Base-by-base conservation (phyloP, 2,888 invertebrate species). In the Caenorhabditis sp. region DNA sequence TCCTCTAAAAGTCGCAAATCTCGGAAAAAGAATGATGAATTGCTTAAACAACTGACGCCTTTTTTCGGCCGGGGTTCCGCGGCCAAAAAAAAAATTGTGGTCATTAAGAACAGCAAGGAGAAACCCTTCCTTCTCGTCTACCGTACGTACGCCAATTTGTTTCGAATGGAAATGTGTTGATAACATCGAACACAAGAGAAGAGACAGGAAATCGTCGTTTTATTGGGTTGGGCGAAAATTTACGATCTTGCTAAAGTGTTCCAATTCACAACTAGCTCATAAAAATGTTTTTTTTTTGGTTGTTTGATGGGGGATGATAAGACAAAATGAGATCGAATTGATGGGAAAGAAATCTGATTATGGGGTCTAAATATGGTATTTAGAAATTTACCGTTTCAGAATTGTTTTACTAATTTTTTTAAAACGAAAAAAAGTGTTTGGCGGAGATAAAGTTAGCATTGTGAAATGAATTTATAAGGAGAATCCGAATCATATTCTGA, bases 41-140 rank as follows among this genome's bases (percentile, higher is more conserved):
- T 67, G 63, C 72, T 64, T n/a, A 62, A 67, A 66, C 70, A 71
- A 67, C 67, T 67, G 70, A 67, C 67, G 59, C 53, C 53, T 20
- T 36, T 36, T 43, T 43, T 43, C 14, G 12, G 14, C 8, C 7
- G 43, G 5, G 12, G 17, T 7, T 43, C 14, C 43, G 31, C 31
- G 31, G 10, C 5, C 4, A 31, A 31, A 31, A 31, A 31, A 31
- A 31, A n/a, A n/a, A n/a, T n/a, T n/a, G n/a, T n/a, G n/a, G n/a
- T n/a, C 31, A 31, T 31, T 31, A 43, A n/a, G n/a, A n/a, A n/a
- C n/a, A n/a, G n/a, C n/a, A n/a, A n/a, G n/a, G n/a, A n/a, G n/a
- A n/a, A n/a, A n/a, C n/a, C n/a, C 43, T 43, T 43, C 14, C 14
- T 43, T 14, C 14, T 14, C 43, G 7, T 43, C 17, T 3, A 14